Conservation (phyloP, 2,113 vertebrate species). For the Odontophorus gujanensis region DNA sequence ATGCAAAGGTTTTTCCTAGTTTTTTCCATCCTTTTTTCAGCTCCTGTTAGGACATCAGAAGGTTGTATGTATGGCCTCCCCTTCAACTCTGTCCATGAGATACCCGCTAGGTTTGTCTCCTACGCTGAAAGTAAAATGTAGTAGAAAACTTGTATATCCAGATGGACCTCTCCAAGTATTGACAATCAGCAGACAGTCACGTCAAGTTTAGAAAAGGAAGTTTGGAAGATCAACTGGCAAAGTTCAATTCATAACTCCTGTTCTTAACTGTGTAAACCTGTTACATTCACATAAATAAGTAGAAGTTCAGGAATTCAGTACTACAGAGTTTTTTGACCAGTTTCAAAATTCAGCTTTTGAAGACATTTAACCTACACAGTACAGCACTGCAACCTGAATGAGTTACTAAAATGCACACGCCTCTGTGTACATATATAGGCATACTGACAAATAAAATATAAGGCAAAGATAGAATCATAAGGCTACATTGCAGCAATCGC, state of each 20-base stretch:
- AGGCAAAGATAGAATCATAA: slow-evolving; percentile 9
- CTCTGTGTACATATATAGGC: not conserved
- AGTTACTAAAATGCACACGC: not conserved
- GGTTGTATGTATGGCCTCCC: accelerated
- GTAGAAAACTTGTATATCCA: not conserved
- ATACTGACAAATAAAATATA: not conserved
- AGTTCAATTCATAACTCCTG: not conserved
- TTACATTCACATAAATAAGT: no score
- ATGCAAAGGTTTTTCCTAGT: not conserved
- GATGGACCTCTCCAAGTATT: not conserved
- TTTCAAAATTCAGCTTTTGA: not conserved
- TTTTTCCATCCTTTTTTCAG: not conserved
- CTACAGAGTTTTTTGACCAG: not conserved
- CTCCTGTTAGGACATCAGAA: accelerated
- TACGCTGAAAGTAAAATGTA: not conserved
- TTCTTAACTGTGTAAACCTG: not conserved
- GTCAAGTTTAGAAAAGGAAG: not conserved
- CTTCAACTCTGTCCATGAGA: not conserved
- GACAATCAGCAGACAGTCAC: not conserved
- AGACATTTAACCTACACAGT: not conserved
- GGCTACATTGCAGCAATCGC: not conserved
- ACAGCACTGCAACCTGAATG: not conserved
- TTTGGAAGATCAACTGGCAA: not conserved
- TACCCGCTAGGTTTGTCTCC: not conserved
- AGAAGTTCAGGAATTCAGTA: not conserved